A percentile compares a stretch with the other conserved stretches of the same genome.
These are phyloP conservation scores for Caenorhabditis elegans DNA, from an alignment of 1,140 invertebrate genomes.

Conservation along the genomic window WBcel235 BX284605.5:13206501-13207000, in stretches of 20 bases:
- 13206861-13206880: slow-evolving; percentile 4
- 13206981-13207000: no score
- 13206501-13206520: no score
- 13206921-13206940: slow-evolving; percentile 1
- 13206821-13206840: neutral
- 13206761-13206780: slow-evolving; percentile 1
- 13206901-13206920: neutral
- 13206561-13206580: neutral
- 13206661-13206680: neutral
- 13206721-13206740: neutral
- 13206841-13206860: slow-evolving; percentile 22
- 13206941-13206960: slow-evolving; percentile 30
- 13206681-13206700: neutral
- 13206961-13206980: slow-evolving; percentile 8
- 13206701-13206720: slow-evolving; percentile 12
- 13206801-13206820: neutral
- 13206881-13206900: neutral
- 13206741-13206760: neutral
- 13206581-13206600: neutral
- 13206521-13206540: no score
- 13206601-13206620: neutral
- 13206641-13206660: neutral
- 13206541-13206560: neutral
- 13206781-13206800: slow-evolving; percentile 22
- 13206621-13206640: neutral